phyloP scores from a whole-genome alignment of 2,888 invertebrate genomes.

The Entomobrya multifasciata region DNA sequence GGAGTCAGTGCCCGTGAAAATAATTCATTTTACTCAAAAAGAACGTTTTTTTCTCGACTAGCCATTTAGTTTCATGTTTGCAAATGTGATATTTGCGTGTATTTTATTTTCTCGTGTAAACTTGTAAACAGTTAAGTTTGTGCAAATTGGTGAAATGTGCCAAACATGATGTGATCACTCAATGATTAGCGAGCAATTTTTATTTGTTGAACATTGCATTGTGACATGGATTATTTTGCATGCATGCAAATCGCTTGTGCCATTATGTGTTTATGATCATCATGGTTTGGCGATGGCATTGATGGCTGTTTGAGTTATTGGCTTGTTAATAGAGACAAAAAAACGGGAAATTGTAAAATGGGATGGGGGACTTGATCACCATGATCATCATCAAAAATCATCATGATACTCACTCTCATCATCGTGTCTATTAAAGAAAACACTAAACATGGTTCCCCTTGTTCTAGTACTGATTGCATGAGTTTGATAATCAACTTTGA shows the following conservation, averaged over 20 bases:
- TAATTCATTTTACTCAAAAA: not conserved
- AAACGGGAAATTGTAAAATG: slow-evolving; percentile 24
- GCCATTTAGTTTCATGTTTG: too few species aligned
- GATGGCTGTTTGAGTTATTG: slow-evolving; percentile 30
- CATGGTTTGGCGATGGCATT: not conserved
- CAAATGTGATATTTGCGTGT: slow-evolving; percentile 1
- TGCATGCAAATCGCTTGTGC: slow-evolving; percentile 18
- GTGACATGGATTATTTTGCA: slow-evolving; percentile 29
- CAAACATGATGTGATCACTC: slow-evolving; percentile 14
- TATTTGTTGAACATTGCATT: slow-evolving; percentile 36
- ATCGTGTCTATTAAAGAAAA: slow-evolving; percentile 10
- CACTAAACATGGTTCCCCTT: too few species aligned
- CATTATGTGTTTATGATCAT: not conserved
- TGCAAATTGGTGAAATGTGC: slow-evolving; percentile 35
- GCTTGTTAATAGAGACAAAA: slow-evolving; percentile 23
- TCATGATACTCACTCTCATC: slow-evolving; percentile 5
- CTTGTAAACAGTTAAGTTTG: not conserved
- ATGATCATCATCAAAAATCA: not conserved
- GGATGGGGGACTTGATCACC: not conserved
- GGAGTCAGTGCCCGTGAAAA: slow-evolving; percentile 48
- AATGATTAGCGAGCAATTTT: slow-evolving; percentile 15
- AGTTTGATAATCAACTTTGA: slow-evolving; percentile 32
- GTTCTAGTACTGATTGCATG: slow-evolving; percentile 10
- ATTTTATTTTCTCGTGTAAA: not conserved
- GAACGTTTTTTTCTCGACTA: too few species aligned